Evolutionary conservation across 1,140 invertebrate genomes (phyloP), one percentile per base, ranked within the genome.

Genomic region (Procambarus clarkii): DNA sequence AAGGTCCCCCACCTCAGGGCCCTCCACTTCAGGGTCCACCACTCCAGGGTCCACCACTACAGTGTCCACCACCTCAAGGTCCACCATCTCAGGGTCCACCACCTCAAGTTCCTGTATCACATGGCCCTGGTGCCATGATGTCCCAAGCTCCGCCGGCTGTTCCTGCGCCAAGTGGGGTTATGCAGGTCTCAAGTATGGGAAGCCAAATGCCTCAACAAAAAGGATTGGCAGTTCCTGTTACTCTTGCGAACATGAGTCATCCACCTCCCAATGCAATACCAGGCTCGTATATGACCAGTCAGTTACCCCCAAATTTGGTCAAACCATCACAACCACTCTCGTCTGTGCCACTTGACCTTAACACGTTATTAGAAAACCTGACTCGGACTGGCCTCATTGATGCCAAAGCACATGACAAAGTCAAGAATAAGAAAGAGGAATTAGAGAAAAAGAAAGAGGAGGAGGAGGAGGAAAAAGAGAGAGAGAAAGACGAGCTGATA

Each of bases 281-380:
- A 34, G 89, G 86, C 4, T 92, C 91, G 5, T 91, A 93, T 58
- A 83, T 79, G 48, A 92, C 86, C 77, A 89, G 71, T 4, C 71
- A 91, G 77, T 44, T 91, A 18, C 82, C 89, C 4, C 82, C 89
- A n/a, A 71, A 3, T 76, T 13, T 69, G 48, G 60, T 64, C 24
- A 84, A 80, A 21, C 82, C 86, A 48, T 64, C 81, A 18, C 83
- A 71, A 58, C 78, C 69, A 58, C 34, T 46, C 3, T 44, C 69
- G 34, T 18, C 46, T n/a, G 81, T 60, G n/a, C 82, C 77, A 18
- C 50, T 92, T 18, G 86, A 92, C 60, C 50, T 91, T 1, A 79
- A 78, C 9, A 46, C 85, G 9, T 71, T 92, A 60, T 60, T 92
- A 34, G 83, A 83, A 24, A 78, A 81, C 44, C 54, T 91, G 21